phyloP scores from a whole-genome alignment of 2,113 vertebrate species.

The Ptilorrhoa leucosticta region DNA sequence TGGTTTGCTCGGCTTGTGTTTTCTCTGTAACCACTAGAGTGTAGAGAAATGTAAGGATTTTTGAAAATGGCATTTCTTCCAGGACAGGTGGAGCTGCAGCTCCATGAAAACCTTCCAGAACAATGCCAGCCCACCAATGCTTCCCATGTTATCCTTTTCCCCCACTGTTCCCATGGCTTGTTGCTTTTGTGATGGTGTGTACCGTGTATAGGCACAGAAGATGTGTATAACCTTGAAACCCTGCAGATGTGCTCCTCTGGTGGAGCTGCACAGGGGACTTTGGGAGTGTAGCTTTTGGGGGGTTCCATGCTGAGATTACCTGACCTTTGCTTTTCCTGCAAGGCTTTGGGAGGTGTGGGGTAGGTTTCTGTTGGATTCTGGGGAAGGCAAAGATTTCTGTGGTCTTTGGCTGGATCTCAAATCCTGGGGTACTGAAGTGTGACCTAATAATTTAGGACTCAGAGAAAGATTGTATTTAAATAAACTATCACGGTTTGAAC shows the following conservation, averaged over 20 bases:
- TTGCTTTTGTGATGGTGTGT: not conserved
- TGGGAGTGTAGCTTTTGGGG: not conserved
- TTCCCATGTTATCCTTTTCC: not conserved
- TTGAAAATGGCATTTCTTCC: not conserved
- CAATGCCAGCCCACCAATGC: not conserved
- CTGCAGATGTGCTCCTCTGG: not conserved
- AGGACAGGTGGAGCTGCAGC: not conserved
- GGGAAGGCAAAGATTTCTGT: slow-evolving; percentile 27
- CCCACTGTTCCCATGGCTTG: not conserved
- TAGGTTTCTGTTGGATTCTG: slow-evolving; percentile 4
- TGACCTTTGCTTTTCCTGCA: not conserved
- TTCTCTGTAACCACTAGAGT: not conserved
- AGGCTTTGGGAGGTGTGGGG: not conserved
- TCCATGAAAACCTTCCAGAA: not conserved
- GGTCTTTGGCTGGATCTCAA: slow-evolving; percentile 53
- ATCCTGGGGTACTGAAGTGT: slow-evolving; percentile 44
- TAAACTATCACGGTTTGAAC: slow-evolving; percentile 43
- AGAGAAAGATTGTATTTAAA: slow-evolving; percentile 41
- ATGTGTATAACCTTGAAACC: not conserved
- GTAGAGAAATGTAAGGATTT: not conserved
- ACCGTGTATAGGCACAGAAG: not conserved
- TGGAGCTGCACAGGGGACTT: not conserved
- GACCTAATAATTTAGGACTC: slow-evolving; percentile 43
- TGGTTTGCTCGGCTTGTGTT: not conserved
- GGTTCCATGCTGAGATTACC: not conserved